Percentiles rank a stretch among this genome's conserved stretches.
Conservation (phyloP, 2,888 invertebrate genomes). For the Epinotia nisella region DNA sequence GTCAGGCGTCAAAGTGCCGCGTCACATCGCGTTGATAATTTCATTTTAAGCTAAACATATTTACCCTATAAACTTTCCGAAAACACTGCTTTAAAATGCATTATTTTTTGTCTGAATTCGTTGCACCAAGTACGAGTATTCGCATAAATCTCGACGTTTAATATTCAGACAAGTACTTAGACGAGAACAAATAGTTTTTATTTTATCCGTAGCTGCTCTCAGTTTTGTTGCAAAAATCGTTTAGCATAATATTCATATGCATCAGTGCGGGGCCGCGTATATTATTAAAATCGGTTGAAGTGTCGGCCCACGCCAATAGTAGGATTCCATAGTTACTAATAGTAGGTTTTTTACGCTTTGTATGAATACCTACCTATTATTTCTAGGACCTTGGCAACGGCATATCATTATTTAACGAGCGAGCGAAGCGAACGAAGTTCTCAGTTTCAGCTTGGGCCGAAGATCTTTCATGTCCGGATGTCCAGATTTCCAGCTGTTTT, state of each 20-base stretch:
- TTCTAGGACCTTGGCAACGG: no score
- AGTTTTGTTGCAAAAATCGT: conserved; percentile 14
- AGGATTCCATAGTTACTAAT: no score
- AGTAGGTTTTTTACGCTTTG: no score
- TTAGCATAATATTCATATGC: conserved; percentile 26
- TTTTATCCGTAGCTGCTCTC: neutral
- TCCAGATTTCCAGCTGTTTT: no score
- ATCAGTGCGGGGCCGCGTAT: neutral
- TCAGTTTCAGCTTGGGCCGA: no score
- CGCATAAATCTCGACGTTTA: neutral
- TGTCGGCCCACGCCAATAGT: neutral
- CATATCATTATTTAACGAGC: no score
- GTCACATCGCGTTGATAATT: neutral
- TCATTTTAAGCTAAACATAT: neutral
- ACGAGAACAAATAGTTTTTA: neutral
- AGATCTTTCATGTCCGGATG: no score
- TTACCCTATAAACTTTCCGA: neutral
- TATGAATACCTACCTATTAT: no score
- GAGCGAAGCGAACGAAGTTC: no score
- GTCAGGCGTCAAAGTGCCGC: neutral
- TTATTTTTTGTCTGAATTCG: neutral
- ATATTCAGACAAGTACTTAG: no score
- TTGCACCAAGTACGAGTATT: neutral
- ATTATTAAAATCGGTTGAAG: conserved; percentile 3
- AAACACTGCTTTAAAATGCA: neutral